These are phyloP conservation scores for Zootermopsis nevadensis DNA, from an alignment of 2,888 invertebrate genomes.

Conservation along the genomic window DNA sequence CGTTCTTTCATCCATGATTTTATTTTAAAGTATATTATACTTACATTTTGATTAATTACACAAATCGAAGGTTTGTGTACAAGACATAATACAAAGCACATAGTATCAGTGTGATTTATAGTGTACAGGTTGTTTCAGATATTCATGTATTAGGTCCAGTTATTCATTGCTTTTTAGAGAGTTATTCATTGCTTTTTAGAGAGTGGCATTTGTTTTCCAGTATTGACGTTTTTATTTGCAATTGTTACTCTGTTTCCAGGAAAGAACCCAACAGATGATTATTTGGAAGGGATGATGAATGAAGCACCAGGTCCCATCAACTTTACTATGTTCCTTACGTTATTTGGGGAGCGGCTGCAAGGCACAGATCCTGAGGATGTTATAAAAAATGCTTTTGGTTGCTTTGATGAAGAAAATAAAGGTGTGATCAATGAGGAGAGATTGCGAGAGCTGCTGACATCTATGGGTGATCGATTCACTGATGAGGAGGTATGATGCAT, in stretches of 20 bases:
- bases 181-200: too few relatives aligned
- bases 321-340: slow-evolving; percentile 98
- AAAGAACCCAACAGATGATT: slow-evolving; percentile 96
- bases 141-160: too few relatives aligned
- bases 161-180: too few relatives aligned
- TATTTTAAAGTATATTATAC: too few relatives aligned
- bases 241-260: slow-evolving; percentile 66
- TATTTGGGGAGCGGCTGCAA: slow-evolving; percentile 97
- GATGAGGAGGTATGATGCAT: slow-evolving; percentile 51
- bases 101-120: too few relatives aligned
- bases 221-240: too few relatives aligned
- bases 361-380: slow-evolving; percentile 99
- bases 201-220: too few relatives aligned
- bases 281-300: slow-evolving; percentile 98
- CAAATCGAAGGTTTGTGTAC: too few relatives aligned
- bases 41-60: too few relatives aligned
- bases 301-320: slow-evolving; percentile 99
- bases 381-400: slow-evolving; percentile 99
- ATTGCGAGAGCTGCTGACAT: slow-evolving; percentile 92
- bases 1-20: too few relatives aligned
- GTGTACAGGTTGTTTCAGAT: too few relatives aligned
- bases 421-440: slow-evolving; percentile 95
- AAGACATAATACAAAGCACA: too few relatives aligned
- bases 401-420: slow-evolving; percentile 97
- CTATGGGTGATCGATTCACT: slow-evolving; percentile 92